A percentile compares a stretch with the other conserved stretches of the same genome.
These are phyloP conservation scores for Pachypeltis micranthus DNA, from an alignment of 1,140 invertebrate genomes.

Conservation along the genomic window DNA sequence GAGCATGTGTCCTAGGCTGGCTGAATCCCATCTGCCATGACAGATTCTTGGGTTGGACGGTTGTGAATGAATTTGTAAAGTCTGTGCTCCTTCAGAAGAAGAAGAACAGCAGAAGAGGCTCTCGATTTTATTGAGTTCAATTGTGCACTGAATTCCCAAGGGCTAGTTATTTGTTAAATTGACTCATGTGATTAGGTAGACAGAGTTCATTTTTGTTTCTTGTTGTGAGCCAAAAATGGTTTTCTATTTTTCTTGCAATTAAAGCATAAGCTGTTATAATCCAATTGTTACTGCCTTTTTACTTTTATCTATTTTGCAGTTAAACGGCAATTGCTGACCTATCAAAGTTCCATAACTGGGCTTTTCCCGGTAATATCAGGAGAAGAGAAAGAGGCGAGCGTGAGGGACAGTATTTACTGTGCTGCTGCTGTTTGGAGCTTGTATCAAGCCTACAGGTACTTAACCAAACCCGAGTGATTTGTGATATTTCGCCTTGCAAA, in stretches of 20 bases:
- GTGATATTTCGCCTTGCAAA: no score
- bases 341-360: slow-evolving; percentile 90
- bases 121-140: background rate
- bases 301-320: slow-evolving; percentile 52
- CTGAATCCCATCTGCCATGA: no score
- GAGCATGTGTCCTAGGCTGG: no score
- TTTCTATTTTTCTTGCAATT: background rate
- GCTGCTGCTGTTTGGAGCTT: slow-evolving; percentile 89
- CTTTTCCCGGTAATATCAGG: slow-evolving; percentile 82
- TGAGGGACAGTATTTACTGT: slow-evolving; percentile 94
- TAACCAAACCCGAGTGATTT: no score
- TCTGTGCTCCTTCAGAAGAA: no score
- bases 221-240: no score
- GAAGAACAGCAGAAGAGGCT: no score
- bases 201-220: background rate
- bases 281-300: background rate
- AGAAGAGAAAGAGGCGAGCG: slow-evolving; percentile 67
- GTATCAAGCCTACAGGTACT: slow-evolving; percentile 85
- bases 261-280: background rate
- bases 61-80: no score
- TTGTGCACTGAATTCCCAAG: background rate
- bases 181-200: background rate
- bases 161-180: background rate
- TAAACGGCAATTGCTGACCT: slow-evolving; percentile 79
- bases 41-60: no score